Base-by-base conservation (phyloP, 2,113 vertebrate genomes). In the Empidonax traillii region DNA sequence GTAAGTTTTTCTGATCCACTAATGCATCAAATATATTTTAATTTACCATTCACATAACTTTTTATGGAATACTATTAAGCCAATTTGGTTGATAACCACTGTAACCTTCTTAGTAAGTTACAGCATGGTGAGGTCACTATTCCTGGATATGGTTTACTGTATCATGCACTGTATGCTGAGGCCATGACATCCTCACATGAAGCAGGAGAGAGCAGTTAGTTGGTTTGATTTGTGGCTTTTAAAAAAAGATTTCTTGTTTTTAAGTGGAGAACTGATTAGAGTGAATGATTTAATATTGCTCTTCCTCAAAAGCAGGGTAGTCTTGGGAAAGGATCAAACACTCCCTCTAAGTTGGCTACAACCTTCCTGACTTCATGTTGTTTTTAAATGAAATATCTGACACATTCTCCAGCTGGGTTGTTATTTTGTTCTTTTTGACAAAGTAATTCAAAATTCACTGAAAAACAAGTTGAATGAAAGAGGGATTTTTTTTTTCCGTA, bases 361-460 rank as follows among this genome's bases (percentile, higher is more conserved):
- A 93, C 56, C 55, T 86, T 87, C 75, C 78, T 78, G 71, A 90
- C 80, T 97, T 95, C 72, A 66, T 79, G 43, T 76, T 97, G 85
- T 97, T 97, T 97, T 95, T 67, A 96, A 97, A 96, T 85, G 81
- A 96, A 96, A 96, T 87, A 92, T 92, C 84, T 94, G 95, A 94
- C 79, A 75, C 44, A 49, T 90, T 90, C 65, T 95, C 78, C 49
- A 19, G 89, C 82, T 93, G 94, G 67, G 65, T 78, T 82, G 53
- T 93, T 96, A 86, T 95, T 97, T 97, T 96, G 43, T 95, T 94
- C 79, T 69, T 96, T 72, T 89, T 87, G 81, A 96, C 85, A 93
- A 95, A n/a, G 28, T 62, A 90, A 96, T 95, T 96, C 86, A 96
- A 76, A 96, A 84, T 82, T 89, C 39, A 27, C 80, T 96, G 77